phyloP scores from a whole-genome alignment of 2,797 vertebrate genomes.

The Crenichthys baileyi region DNA sequence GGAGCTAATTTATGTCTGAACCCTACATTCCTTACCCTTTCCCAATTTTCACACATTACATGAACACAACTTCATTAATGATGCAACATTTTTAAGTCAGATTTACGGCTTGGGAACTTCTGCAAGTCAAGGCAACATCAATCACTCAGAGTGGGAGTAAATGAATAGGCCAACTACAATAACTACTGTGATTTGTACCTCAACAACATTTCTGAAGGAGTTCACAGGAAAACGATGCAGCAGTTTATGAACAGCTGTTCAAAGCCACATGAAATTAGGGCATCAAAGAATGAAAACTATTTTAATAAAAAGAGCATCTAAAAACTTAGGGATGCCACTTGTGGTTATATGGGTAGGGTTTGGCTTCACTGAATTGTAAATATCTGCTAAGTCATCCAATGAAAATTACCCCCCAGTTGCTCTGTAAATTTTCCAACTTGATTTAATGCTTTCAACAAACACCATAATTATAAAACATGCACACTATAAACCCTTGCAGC shows the following conservation, averaged over 20 bases:
- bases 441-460: background rate
- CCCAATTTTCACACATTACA: constrained; percentile 35
- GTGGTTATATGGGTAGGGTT: background rate
- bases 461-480: background rate
- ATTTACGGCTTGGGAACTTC: constrained; percentile 50
- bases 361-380: background rate
- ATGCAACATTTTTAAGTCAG: constrained; percentile 40
- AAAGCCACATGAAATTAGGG: background rate
- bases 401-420: background rate
- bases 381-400: constrained; percentile 7
- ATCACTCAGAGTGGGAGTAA: background rate
- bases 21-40: constrained; percentile 64
- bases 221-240: background rate
- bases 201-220: background rate
- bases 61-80: constrained; percentile 52
- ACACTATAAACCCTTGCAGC: background rate
- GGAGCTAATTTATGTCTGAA: constrained; percentile 69
- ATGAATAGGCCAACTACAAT: constrained; percentile 12
- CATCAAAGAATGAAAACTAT: background rate
- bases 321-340: constrained; percentile 4
- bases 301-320: background rate
- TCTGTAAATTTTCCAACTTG: background rate
- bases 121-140: constrained; percentile 17
- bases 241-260: background rate
- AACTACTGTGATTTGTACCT: constrained; percentile 12